Evolutionary conservation across 2,113 vertebrate genomes (phyloP).

Genomic region (Syrrhaptes paradoxus): DNA sequence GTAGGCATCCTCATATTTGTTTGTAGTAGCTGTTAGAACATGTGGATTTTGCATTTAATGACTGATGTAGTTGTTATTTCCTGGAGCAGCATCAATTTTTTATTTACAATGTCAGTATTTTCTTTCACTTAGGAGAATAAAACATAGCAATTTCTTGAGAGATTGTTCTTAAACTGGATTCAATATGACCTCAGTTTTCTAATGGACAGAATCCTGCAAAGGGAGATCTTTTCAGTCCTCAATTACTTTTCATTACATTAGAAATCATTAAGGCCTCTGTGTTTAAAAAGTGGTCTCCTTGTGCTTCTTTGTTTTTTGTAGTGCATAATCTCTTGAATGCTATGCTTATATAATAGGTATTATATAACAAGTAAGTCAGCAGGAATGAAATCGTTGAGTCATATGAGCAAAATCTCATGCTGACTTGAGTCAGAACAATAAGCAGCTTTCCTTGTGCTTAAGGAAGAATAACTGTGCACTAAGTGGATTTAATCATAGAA

Average conservation of each 20-base stretch:
- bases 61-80: neutral
- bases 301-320: neutral
- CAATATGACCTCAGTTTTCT: neutral
- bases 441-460: neutral
- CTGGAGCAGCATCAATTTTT: neutral
- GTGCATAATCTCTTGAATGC: neutral
- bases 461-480: neutral
- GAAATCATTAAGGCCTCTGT: neutral
- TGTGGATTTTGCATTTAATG: neutral
- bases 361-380: neutral
- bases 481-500: neutral
- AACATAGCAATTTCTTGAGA: neutral
- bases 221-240: neutral
- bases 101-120: neutral
- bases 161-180: neutral
- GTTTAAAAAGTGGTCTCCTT: neutral
- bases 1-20: neutral
- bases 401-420: neutral
- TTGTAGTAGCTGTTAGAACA: neutral
- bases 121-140: neutral
- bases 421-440: neutral
- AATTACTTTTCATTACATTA: neutral
- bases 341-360: neutral
- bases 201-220: neutral
- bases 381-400: neutral